Base-by-base conservation (phyloP, 2,113 vertebrate genomes). In the Hippocampus mohnikei region DNA sequence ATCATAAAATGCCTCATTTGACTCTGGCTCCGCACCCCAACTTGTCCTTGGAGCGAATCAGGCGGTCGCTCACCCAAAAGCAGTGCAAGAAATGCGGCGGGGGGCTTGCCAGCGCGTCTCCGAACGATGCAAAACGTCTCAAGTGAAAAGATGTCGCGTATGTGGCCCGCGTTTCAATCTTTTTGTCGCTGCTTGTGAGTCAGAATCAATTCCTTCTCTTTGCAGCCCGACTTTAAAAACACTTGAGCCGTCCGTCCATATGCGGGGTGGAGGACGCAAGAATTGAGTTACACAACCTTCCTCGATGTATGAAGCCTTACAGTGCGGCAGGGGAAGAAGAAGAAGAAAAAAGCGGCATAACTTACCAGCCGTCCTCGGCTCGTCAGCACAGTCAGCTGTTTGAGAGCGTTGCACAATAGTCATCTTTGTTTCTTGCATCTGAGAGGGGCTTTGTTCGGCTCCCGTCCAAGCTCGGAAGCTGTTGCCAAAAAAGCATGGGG, bases 1-100 rank as follows among this genome's bases (percentile, higher is more conserved):
- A 85, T 83, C 82, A 85, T 89, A 83, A 89, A 90, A 87, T 77
- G 86, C 71, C 83, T 88, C 84, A 77, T 76, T 85, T 82, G 88
- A 85, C 81, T 67, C 76, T 82, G 80, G 73, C 80, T 87, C 79
- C 73, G 74, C 78, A 80, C 76, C 80, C 74, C 53, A 68, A 70
- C 71, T 78, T 80, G 78, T 85, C 79, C 81, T 83, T 73, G 67
- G 71, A 75, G 70, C 62, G 56, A 76, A 72, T 78, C 83, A 85
- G 84, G 79, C 77, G 78, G 29, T 29, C 29, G 3, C 53, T 50
- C 55, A 46, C 18, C 66, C 68, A 69, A 56, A 66, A 70, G 59
- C 71, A 64, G 44, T n/a, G 40, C 62, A 48, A 25, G 67, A 13
- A 20, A 33, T 15, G 66, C 29, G 23, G 23, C 27, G 20, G 46